A percentile compares a stretch with the other conserved stretches of the same genome.
phyloP scores from a whole-genome alignment of 2,113 vertebrate genomes.

The Carassius gibelio region DNA sequence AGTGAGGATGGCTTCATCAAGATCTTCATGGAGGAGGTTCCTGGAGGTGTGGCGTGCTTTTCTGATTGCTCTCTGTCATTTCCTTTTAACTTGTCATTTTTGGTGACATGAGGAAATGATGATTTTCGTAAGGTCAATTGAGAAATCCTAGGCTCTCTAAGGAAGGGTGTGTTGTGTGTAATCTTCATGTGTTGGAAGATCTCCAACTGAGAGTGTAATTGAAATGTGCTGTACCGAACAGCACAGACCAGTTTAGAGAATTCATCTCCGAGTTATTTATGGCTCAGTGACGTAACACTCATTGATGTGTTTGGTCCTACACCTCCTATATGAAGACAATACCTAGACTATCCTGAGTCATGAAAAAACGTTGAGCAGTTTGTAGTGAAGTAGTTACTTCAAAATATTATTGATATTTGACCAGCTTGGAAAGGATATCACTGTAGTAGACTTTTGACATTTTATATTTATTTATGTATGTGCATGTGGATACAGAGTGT shows the following conservation, averaged over 20 bases:
- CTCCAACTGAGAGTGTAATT: background rate
- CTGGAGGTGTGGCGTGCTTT: slow-evolving; percentile 79
- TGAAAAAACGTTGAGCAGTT: background rate
- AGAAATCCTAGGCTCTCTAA: slow-evolving; percentile 10
- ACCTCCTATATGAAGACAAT: background rate
- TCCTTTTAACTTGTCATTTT: background rate
- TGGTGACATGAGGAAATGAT: background rate
- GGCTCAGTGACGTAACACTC: background rate
- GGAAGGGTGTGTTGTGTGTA: slow-evolving; percentile 18
- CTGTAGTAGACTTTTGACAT: background rate
- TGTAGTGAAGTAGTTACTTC: background rate
- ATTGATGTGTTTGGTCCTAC: background rate
- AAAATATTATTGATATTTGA: background rate
- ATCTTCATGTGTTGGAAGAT: background rate
- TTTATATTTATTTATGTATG: background rate
- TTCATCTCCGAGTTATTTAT: background rate
- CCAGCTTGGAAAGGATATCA: background rate
- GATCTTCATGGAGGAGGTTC: slow-evolving; percentile 97
- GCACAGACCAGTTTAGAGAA: background rate
- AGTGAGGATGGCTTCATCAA: slow-evolving; percentile 91
- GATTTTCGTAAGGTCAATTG: background rate
- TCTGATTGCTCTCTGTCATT: background rate
- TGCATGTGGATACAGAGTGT: background rate
- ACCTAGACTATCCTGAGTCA: background rate
- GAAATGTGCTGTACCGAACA: background rate